A percentile compares a stretch with the other conserved stretches of the same genome.
These are phyloP conservation scores for Lepidocyrtinus sp. DNA, from an alignment of 2,888 invertebrate species.

Conservation along the genomic window DNA sequence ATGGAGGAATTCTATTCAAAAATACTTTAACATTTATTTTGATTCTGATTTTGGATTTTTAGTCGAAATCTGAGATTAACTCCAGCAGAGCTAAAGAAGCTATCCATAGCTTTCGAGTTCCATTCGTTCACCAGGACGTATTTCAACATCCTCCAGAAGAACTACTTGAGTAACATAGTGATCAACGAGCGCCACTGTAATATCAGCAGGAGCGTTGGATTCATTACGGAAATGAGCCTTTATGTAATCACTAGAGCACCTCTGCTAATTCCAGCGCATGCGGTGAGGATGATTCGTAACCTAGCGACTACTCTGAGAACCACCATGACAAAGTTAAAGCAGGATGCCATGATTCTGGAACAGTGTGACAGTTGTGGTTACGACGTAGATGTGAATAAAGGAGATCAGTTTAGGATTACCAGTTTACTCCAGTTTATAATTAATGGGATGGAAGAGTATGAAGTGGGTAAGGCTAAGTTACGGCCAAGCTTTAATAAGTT, in stretches of 20 bases:
- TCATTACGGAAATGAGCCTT: conserved; percentile 36
- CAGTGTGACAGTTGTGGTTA: background rate
- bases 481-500: conserved; percentile 19
- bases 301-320: conserved; percentile 41
- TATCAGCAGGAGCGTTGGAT: conserved; percentile 29
- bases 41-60: conserved; percentile 17
- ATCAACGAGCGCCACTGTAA: background rate
- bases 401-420: conserved; percentile 33
- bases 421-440: conserved; percentile 47
- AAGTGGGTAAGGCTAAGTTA: conserved; percentile 8
- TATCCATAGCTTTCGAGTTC: conserved; percentile 40
- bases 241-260: conserved; percentile 21
- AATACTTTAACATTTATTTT: too few species aligned
- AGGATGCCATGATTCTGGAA: conserved; percentile 20
- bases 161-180: background rate
- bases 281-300: conserved; percentile 39
- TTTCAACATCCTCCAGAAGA: background rate
- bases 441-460: conserved; percentile 29
- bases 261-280: conserved; percentile 26
- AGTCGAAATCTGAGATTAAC: background rate
- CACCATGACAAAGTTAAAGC: conserved; percentile 31
- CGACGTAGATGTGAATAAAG: conserved; percentile 16
- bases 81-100: conserved; percentile 17
- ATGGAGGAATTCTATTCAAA: background rate
- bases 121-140: conserved; percentile 33